phyloP scores from a whole-genome alignment of 92 coral and sea anemone genomes.

The Bergia puertoricense region DNA sequence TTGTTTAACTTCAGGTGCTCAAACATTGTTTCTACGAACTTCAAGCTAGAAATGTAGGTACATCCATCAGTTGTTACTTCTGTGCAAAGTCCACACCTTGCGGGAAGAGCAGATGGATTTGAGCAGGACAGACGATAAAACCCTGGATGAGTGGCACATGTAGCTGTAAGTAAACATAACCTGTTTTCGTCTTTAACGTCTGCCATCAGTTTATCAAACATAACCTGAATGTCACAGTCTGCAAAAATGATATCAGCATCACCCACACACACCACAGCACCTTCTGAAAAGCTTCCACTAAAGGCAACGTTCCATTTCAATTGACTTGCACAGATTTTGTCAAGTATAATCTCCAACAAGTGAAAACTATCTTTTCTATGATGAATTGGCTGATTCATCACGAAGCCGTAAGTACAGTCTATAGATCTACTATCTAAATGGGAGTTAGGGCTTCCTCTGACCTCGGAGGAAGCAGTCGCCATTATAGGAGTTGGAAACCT shows the following conservation, averaged over 20 bases:
- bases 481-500: no score
- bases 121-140: background rate
- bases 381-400: no score
- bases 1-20: slow-evolving; percentile 7
- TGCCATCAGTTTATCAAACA: background rate
- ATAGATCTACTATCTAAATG: no score
- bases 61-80: slow-evolving; percentile 20
- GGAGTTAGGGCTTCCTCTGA: no score
- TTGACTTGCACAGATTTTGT: background rate
- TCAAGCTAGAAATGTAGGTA: slow-evolving; percentile 13
- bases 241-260: background rate
- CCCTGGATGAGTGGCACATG: background rate
- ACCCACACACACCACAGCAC: background rate
- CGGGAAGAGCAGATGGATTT: background rate
- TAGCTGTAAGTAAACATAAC: background rate
- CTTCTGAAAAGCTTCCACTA: background rate
- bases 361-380: background rate
- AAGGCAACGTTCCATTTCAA: background rate
- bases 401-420: no score
- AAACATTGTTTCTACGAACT: slow-evolving; percentile 15
- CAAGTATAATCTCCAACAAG: background rate
- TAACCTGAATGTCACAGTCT: background rate
- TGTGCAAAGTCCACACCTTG: background rate
- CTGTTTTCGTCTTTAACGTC: background rate
- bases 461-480: no score